These are phyloP conservation scores for Dysmachus trigonus DNA, from an alignment of 2,888 invertebrate species.

Conservation along the genomic window DNA sequence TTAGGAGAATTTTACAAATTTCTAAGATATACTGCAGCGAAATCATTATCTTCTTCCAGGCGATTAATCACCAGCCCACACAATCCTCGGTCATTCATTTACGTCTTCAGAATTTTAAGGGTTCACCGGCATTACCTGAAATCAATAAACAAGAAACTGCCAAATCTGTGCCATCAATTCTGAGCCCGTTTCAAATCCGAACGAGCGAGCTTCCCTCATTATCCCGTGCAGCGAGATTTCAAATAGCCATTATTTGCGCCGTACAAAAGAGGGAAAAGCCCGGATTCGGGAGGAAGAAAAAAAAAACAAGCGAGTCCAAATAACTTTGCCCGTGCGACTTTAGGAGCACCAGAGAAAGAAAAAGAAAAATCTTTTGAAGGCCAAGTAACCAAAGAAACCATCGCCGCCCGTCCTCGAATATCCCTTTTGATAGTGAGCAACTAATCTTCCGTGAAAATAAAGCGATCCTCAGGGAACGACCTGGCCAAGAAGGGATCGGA, in stretches of 20 bases:
- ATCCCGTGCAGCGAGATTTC: slow-evolving; percentile 7
- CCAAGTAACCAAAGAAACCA: background rate
- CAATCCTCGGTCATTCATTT: background rate
- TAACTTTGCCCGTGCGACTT: background rate
- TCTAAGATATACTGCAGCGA: background rate
- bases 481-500: background rate
- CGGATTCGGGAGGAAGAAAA: background rate
- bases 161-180: slow-evolving; percentile 26
- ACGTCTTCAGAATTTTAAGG: background rate
- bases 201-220: slow-evolving; percentile 14
- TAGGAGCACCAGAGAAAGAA: background rate
- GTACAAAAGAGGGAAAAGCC: background rate
- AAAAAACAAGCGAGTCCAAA: background rate
- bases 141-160: slow-evolving; percentile 33
- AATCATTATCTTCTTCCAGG: background rate
- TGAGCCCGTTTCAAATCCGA: background rate
- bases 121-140: background rate
- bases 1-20: background rate
- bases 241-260: slow-evolving; percentile 18
- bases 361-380: background rate
- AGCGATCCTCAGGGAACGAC: slow-evolving; percentile 16
- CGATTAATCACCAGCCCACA: background rate
- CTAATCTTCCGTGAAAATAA: slow-evolving; percentile 42
- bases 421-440: slow-evolving; percentile 41
- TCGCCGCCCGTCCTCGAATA: background rate